Base-by-base conservation (phyloP, 2,888 invertebrate species). In the Apodemia zela region DNA sequence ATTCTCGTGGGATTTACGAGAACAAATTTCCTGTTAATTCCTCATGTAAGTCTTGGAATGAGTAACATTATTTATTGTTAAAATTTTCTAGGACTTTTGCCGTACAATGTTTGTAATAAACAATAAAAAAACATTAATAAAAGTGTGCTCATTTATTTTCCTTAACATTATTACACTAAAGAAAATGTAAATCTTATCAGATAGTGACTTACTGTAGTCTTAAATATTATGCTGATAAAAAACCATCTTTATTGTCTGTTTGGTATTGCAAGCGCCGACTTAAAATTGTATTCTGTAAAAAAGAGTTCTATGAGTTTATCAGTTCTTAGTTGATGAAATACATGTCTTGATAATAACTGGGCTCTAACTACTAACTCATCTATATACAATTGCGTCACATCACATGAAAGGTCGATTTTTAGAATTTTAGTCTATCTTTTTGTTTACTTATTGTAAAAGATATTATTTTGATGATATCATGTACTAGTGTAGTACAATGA, bases 181-280 rank as follows among this genome's bases (percentile, higher is more conserved):
- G 42, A 15, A 42, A 42, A 42, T 42, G 15, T 15, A 42, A 42
- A 5, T n/a, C 42, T 42, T 42, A 42, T 15, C 5, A 42, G 15
- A 42, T 42, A 42, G 42, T 1, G 6, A 15, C 42, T 42, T 42
- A 42, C 5, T 42, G 2, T 42, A 42, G 6, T 42, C 42, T 15
- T 42, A 1, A 57, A 8, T 57, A 38, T 73, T 76, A 89, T 5
- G 83, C 85, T 2, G 89, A 89, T 17, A 81, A 66, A 64, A 83
- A 84, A 29, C 82, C 86, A 61, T 72, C 78, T 60, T 77, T 80
- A 15, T 73, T 69, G 66, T 74, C 79, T 13, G 77, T 77, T 0
- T 84, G 60, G n/a, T 87, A 85, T 47, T 85, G 80, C 38, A 90
- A 65, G 17, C 81, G 88, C 10, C 79, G 82, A 4, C 79, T 81